Evolutionary conservation across 2,888 invertebrate species (phyloP).

Genomic region (Drosophila robusta): DNA sequence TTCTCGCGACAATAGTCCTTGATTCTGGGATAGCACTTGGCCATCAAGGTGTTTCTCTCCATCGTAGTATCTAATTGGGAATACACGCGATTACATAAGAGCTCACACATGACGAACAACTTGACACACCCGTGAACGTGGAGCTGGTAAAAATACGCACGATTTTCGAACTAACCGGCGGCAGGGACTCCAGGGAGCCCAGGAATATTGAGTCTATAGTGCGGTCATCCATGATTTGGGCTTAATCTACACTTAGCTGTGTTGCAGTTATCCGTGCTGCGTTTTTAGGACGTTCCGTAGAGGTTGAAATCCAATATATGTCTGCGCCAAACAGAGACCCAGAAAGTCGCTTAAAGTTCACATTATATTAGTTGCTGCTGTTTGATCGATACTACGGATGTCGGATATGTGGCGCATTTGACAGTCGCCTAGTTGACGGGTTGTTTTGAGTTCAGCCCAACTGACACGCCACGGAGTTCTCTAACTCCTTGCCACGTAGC

Average conservation of each 20-base stretch:
- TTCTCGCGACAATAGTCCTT: slow-evolving; percentile 99
- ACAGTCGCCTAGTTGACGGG: slow-evolving; percentile 79
- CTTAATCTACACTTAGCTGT: not conserved
- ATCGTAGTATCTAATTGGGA: slow-evolving; percentile 93
- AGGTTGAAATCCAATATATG: slow-evolving; percentile 64
- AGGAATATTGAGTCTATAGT: slow-evolving; percentile 96
- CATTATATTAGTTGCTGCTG: slow-evolving; percentile 54
- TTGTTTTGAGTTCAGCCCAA: slow-evolving; percentile 70
- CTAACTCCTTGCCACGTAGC: slow-evolving; percentile 19
- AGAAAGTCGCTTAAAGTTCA: slow-evolving; percentile 72
- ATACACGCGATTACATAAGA: slow-evolving; percentile 53
- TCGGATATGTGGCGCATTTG: slow-evolving; percentile 68
- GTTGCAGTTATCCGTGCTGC: slow-evolving; percentile 22
- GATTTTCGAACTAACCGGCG: slow-evolving; percentile 98
- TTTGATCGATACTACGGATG: slow-evolving; percentile 73
- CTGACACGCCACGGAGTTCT: slow-evolving; percentile 39
- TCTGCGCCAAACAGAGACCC: slow-evolving; percentile 60
- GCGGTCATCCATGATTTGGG: slow-evolving; percentile 91
- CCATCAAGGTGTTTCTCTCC: slow-evolving; percentile 98
- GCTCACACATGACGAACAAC: slow-evolving; percentile 22
- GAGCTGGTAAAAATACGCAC: slow-evolving; percentile 99
- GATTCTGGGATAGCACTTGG: slow-evolving; percentile 97
- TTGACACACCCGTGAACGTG: slow-evolving; percentile 95
- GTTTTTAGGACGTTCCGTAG: slow-evolving; percentile 41
- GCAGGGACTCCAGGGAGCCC: slow-evolving; percentile 94